phyloP scores from a whole-genome alignment of 2,888 invertebrate genomes.

The Sclerodermus sp. region DNA sequence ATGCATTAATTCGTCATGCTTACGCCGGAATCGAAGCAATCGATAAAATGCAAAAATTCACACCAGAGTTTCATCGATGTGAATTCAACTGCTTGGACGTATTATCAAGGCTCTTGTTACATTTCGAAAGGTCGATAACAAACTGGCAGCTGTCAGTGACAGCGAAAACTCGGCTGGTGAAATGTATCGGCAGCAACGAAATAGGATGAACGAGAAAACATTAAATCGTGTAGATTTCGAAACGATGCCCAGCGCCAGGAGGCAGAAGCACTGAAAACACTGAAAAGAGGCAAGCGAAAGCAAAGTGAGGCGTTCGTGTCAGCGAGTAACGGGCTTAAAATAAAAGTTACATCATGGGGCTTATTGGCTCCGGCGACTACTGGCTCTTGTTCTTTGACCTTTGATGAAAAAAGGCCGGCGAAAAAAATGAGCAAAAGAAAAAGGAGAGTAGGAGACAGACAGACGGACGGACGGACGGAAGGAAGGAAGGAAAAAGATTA shows the following conservation, averaged over 20 bases:
- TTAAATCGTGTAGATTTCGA: no score
- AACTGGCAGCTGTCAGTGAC: conserved; percentile 28
- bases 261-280: no score
- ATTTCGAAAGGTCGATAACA: conserved; percentile 24
- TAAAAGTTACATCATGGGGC: not conserved
- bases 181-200: conserved; percentile 7
- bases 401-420: no score
- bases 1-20: no score
- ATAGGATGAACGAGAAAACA: conserved; percentile 1
- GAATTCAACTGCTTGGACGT: not conserved
- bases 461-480: conserved; percentile 12
- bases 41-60: no score
- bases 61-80: no score
- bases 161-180: conserved; percentile 22
- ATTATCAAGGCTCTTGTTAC: conserved; percentile 6
- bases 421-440: not conserved
- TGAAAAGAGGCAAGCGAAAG: no score
- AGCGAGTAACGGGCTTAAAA: not conserved
- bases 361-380: conserved; percentile 4
- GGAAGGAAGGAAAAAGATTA: no score
- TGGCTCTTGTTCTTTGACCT: no score
- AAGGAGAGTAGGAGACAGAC: conserved; percentile 47
- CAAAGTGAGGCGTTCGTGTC: no score
- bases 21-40: no score
- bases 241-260: no score